phyloP scores from a whole-genome alignment of 2,113 vertebrate genomes.

The Phaethon lepturus region DNA sequence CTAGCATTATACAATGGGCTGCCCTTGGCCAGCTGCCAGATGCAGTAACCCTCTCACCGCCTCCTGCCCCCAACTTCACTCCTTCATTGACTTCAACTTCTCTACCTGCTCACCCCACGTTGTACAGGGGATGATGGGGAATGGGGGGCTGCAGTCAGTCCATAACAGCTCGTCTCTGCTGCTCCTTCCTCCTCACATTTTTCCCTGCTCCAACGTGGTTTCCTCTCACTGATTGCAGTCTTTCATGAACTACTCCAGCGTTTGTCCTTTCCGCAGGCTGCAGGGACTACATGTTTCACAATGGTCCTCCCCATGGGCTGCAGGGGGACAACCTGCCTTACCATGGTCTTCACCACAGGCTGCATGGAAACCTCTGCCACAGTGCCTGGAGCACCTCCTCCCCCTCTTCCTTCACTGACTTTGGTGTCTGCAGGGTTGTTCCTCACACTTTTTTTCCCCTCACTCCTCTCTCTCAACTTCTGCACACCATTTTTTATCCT shows the following conservation, averaged over 20 bases:
- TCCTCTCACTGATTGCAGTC: background rate
- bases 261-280: background rate
- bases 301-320: background rate
- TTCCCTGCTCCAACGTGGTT: background rate
- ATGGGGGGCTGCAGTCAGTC: rapidly evolving
- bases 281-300: too few species aligned
- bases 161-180: background rate
- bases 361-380: background rate
- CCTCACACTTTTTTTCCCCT: background rate
- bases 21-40: background rate
- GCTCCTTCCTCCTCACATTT: background rate
- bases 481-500: background rate
- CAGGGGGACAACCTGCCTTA: background rate
- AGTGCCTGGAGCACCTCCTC: rapidly evolving
- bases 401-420: background rate
- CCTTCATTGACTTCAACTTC: background rate
- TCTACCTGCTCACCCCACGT: rapidly evolving
- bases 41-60: rapidly evolving
- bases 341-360: background rate
- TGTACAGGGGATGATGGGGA: rapidly evolving
- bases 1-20: background rate
- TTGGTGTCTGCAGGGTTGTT: background rate
- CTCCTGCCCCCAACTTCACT: background rate
- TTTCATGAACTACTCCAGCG: background rate
- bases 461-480: background rate